A percentile compares a stretch with the other conserved stretches of the same genome.
These are phyloP conservation scores for Ommatoiulus sabulosus DNA, from an alignment of 2,888 invertebrate genomes.

Conservation along the genomic window DNA sequence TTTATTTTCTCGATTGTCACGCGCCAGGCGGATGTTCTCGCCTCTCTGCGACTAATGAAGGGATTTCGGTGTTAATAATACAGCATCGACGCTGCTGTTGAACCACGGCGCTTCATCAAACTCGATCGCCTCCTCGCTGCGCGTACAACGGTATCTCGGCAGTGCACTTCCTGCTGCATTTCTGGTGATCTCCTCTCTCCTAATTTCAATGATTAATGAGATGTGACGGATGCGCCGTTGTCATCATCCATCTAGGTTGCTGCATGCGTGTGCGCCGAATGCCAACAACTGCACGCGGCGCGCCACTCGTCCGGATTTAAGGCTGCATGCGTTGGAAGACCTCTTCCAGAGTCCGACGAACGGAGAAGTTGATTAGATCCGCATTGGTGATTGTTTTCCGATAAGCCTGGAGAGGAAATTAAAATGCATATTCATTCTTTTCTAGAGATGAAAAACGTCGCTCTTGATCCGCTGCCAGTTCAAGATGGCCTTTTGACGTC, in stretches of 20 bases:
- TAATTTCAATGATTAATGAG: conserved; percentile 23
- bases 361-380: background rate
- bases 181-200: background rate
- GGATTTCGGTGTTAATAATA: background rate
- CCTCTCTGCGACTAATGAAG: background rate
- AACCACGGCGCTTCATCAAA: background rate
- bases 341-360: background rate
- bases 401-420: conserved; percentile 1
- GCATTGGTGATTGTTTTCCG: conserved; percentile 20
- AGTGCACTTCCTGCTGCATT: background rate
- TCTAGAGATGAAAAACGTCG: background rate
- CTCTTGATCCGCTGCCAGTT: background rate
- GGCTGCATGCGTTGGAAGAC: background rate
- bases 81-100: background rate
- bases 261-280: background rate
- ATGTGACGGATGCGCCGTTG: background rate
- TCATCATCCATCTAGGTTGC: background rate
- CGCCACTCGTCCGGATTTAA: background rate
- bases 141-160: background rate
- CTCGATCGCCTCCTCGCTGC: background rate
- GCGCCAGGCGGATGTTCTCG: background rate
- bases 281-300: background rate
- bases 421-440: background rate
- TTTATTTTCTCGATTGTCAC: background rate
- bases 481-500: background rate